Conservation (phyloP, 2,888 invertebrate species). For the Philereme vetulata region DNA sequence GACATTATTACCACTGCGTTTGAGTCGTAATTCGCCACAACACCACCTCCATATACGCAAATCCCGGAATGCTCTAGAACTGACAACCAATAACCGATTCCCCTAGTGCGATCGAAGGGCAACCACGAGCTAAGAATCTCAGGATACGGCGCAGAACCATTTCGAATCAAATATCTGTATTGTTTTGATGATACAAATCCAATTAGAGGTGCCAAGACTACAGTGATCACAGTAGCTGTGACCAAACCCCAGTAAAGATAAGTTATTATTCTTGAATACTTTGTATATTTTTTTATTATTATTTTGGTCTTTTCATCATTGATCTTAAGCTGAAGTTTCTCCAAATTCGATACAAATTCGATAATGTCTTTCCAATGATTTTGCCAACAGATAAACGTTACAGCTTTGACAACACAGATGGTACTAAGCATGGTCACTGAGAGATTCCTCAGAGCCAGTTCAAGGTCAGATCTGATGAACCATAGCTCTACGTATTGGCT, state of each 20-base stretch:
- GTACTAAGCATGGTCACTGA: conserved; percentile 68
- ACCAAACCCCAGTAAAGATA: conserved; percentile 66
- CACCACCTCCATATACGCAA: conserved; percentile 68
- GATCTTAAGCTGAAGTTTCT: conserved; percentile 51
- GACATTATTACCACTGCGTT: conserved; percentile 69
- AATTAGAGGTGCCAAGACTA: conserved; percentile 61
- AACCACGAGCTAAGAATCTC: conserved; percentile 74
- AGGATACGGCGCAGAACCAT: conserved; percentile 59
- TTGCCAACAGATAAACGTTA: conserved; percentile 63
- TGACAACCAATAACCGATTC: conserved; percentile 59
- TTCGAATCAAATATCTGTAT: conserved; percentile 44
- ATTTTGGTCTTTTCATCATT: conserved; percentile 43
- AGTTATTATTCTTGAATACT: conserved; percentile 63
- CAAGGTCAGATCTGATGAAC: conserved; percentile 55
- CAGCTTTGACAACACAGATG: conserved; percentile 63
- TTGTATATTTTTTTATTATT: conserved; percentile 56
- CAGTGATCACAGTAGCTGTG: conserved; percentile 58
- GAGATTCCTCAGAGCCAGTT: conserved; percentile 62
- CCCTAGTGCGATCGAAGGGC: conserved; percentile 57
- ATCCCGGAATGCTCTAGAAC: conserved; percentile 55
- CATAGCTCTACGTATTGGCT: conserved; percentile 69
- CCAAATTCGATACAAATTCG: conserved; percentile 56
- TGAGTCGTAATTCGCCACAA: conserved; percentile 70
- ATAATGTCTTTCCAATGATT: conserved; percentile 58
- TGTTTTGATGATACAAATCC: conserved; percentile 52